Base-by-base conservation (phyloP, 1,140 invertebrate species). In the Drosophila biarmipes region DNA sequence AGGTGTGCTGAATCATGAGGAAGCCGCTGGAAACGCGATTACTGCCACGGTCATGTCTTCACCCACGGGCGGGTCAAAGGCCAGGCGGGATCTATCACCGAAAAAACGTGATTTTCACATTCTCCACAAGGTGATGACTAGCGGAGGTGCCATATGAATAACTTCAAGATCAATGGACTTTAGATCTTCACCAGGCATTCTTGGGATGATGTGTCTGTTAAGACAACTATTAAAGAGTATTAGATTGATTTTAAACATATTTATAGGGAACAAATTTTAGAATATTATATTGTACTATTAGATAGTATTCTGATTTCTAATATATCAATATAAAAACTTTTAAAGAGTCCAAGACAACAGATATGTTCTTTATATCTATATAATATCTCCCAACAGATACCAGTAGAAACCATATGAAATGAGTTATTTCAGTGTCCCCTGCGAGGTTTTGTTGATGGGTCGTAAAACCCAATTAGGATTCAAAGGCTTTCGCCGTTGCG, bases 1-100 rank as follows among this genome's bases (percentile, higher is more conserved):
- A 76, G 80, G 80, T 86, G 81, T 73, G 74, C 59, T 46, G 63
- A 71, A 73, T 59, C 52, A 73, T 74, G 77, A 74, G 68, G 73
- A 69, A 82, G 64, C 73, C 53, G 49, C 78, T 48, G 34, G 37
- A 54, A 78, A 78, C 56, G 61, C 64, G 66, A 46, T 75, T 76
- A 75, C 68, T 80, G 78, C 66, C 73, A 80, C 67, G 73, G 71
- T 79, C 75, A 58, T 55, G 53, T 63, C 35, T 38, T 51, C 63
- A 31, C 54, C 48, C 21, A 38, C 15, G 34, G 29, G 31, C 24
- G 4, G 27, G 43, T 15, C 57, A 24, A 24, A 24, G 3, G 24
- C 24, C 24, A 24, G 5, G 5, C 5, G 24, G 24, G 24, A 2
- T 24, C 24, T 24, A 24, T 24, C 24, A 24, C 24, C 24, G 24